These are phyloP conservation scores for Ptychodera flava DNA, from an alignment of 35 echinoderm and acorn worm species.

Conservation along the genomic window DNA sequence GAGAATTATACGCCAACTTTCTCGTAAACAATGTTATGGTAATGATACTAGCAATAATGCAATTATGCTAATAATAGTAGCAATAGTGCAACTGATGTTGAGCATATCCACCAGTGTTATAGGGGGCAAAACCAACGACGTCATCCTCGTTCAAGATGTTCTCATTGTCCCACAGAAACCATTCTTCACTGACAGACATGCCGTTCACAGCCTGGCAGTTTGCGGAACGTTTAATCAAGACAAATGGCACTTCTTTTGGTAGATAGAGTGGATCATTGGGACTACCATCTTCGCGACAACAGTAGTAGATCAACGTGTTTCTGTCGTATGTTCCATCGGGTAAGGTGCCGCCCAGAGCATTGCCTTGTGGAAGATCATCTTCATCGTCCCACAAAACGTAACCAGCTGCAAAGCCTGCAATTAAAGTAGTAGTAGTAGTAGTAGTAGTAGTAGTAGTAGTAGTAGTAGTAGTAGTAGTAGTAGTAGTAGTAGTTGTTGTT, in stretches of 20 bases:
- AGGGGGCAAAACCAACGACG: neutral
- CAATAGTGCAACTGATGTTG: constrained; percentile 6
- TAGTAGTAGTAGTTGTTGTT: too few relatives aligned
- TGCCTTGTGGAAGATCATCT: constrained; percentile 38
- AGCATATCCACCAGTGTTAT: neutral
- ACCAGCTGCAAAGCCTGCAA: constrained; percentile 45
- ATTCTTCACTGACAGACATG: neutral
- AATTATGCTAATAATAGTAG: neutral
- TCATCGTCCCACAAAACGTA: constrained; percentile 77
- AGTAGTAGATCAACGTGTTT: constrained; percentile 67
- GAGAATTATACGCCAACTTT: too few relatives aligned
- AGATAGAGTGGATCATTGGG: constrained; percentile 40
- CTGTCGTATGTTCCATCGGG: constrained; percentile 54
- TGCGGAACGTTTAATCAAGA: constrained; percentile 26
- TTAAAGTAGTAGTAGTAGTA: too few relatives aligned
- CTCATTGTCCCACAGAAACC: constrained; percentile 11
- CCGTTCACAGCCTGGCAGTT: constrained; percentile 39
- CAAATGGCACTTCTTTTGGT: constrained; percentile 44
- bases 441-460: too few relatives aligned
- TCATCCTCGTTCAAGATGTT: neutral
- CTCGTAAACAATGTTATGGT: too few relatives aligned
- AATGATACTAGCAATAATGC: too few relatives aligned
- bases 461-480: too few relatives aligned
- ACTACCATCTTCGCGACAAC: constrained; percentile 54
- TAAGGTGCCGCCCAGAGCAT: constrained; percentile 31